Conservation (phyloP, 2,797 vertebrate genomes). For the Echiichthys vipera region DNA sequence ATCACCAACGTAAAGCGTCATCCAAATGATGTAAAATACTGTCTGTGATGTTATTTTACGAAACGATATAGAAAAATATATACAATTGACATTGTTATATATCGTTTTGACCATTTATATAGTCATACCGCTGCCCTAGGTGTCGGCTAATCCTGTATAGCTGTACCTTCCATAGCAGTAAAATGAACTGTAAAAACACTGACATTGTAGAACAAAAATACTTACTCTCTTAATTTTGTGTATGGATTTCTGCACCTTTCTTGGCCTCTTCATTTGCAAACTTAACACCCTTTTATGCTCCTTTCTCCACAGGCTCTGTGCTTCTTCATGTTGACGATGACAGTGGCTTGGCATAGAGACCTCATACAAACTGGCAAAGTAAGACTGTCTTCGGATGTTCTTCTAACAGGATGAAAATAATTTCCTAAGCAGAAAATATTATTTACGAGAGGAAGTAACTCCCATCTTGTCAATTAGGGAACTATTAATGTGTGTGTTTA, state of each 20-base stretch:
- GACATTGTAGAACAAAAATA: background rate
- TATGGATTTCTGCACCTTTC: background rate
- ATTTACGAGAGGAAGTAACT: constrained; percentile 19
- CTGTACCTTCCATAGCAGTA: constrained; percentile 1
- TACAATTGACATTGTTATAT: too few species aligned
- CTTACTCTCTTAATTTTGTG: background rate
- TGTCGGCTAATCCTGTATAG: background rate
- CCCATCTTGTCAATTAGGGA: background rate
- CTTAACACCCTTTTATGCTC: background rate
- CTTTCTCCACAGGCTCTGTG: constrained; percentile 71
- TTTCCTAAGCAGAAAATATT: background rate
- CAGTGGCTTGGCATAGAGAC: constrained; percentile 74
- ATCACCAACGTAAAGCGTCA: too few species aligned
- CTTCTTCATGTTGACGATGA: constrained; percentile 82
- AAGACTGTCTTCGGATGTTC: constrained; percentile 42
- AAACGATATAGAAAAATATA: too few species aligned
- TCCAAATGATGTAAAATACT: too few species aligned
- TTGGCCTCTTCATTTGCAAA: background rate
- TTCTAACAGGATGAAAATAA: background rate
- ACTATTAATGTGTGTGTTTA: constrained; percentile 37
- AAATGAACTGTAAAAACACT: constrained; percentile 8
- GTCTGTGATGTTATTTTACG: too few species aligned
- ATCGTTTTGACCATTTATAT: too few species aligned
- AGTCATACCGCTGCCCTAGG: background rate
- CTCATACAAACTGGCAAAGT: constrained; percentile 76